Evolutionary conservation across 2,113 vertebrate species (phyloP), one percentile per base, ranked within the genome.

Genomic region (Corythaeola cristata): DNA sequence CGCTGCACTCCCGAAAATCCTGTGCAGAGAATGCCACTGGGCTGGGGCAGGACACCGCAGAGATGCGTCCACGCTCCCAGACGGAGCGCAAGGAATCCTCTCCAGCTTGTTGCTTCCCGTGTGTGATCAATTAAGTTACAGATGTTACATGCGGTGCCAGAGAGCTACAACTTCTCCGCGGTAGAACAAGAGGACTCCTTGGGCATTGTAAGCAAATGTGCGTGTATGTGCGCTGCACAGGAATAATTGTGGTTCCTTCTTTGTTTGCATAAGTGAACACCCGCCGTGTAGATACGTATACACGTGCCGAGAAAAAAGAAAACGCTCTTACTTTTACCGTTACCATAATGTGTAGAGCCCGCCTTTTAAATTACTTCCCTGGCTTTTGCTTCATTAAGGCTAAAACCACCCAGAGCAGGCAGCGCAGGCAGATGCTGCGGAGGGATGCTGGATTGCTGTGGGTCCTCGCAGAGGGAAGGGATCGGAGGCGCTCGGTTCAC

Each of bases 101-200:
- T 64, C 73, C 15, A 96, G 94, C 96, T 96, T 97, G 95, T 97
- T 97, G 95, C 96, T 95, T 96, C 74, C 72, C 85, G 89, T 83
- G 74, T 33, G 93, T 55, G 82, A 94, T 88, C 91, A 83, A 53
- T 91, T 66, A 89, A 96, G 92, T 92, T 91, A 76, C 93, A 95
- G 93, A 92, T 76, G 91, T 18, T 77, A 76, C 50, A 35, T 63
- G 3, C 44, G 12, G 62, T 12, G 87, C 78, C 81, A 64, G 76
- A 11, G 76, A 91, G 74, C 58, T 58, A 20, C 89, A 85, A 96
- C 89, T 93, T 94, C 85, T 41, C 90, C 63, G 90, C 75, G 47
- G 63, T 5, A 50, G 55, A 19, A 52, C 24, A 49, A 52, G 75
- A 83, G 49, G 50, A 66, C 33, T 95, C 77, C 62, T 71, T 69